phyloP scores from a whole-genome alignment of 2,888 invertebrate species.

The Caenorhabditis afra region DNA sequence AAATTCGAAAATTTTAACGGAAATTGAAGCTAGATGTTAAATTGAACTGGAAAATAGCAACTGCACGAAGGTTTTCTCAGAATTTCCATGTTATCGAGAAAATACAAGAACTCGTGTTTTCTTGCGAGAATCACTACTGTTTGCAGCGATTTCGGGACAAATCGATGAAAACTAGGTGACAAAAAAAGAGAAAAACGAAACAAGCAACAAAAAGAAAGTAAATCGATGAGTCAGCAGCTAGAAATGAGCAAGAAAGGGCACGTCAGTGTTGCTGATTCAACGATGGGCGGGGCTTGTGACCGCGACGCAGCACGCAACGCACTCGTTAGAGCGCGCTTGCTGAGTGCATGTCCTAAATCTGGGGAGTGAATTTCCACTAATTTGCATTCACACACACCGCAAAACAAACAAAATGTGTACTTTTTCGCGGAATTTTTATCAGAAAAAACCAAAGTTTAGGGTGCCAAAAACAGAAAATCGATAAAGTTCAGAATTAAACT shows the following conservation, averaged over 20 bases:
- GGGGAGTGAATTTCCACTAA: slow-evolving; percentile 10
- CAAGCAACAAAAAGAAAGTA: slow-evolving; percentile 13
- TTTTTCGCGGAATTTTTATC: slow-evolving; percentile 4
- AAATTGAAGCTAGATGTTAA: too few species aligned
- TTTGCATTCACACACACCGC: not conserved
- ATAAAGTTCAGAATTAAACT: slow-evolving; percentile 42
- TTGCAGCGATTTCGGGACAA: not conserved
- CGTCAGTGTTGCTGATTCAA: slow-evolving; percentile 33
- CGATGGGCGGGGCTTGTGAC: slow-evolving; percentile 18
- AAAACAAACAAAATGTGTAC: slow-evolving; percentile 8
- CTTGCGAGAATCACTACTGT: not conserved
- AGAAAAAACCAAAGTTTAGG: not conserved
- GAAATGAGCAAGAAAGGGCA: slow-evolving; percentile 28
- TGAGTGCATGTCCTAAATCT: slow-evolving; percentile 7
- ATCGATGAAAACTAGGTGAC: slow-evolving; percentile 25
- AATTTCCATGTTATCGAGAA: too few species aligned
- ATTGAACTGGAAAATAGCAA: too few species aligned
- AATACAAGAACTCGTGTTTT: not conserved
- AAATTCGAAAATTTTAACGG: too few species aligned
- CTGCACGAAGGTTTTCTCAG: too few species aligned
- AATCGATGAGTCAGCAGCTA: slow-evolving; percentile 22
- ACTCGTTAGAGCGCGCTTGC: slow-evolving; percentile 38
- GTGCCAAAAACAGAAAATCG: not conserved
- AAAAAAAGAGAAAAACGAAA: slow-evolving; percentile 12
- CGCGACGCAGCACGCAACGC: slow-evolving; percentile 47